Evolutionary conservation across 2,113 vertebrate genomes (phyloP).

Genomic region (Pedetes capensis): DNA sequence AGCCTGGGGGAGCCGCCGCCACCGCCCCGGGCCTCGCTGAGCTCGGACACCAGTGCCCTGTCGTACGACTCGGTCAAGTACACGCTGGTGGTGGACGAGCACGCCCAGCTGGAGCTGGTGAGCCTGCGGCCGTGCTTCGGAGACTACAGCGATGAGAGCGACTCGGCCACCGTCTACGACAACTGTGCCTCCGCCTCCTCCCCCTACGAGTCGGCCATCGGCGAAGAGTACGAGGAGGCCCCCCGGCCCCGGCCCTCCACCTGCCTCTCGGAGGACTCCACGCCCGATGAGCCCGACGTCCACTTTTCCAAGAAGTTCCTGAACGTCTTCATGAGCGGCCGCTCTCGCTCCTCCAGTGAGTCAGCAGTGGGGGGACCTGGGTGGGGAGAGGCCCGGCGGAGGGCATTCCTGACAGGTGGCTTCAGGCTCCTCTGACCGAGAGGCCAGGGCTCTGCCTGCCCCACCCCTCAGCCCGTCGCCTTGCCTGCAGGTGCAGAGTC

Average conservation of each 20-base stretch:
- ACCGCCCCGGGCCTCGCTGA: constrained; percentile 89
- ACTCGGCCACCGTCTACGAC: constrained; percentile 95
- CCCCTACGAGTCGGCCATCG: constrained; percentile 93
- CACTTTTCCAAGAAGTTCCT: constrained; percentile 98
- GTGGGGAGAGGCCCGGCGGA: neutral
- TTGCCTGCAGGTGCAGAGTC: constrained; percentile 90
- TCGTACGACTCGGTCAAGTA: constrained; percentile 98
- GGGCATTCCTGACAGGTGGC: neutral
- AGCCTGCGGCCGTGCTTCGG: constrained; percentile 95
- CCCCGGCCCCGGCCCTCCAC: constrained; percentile 88
- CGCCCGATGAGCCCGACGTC: constrained; percentile 91
- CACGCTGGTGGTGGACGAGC: constrained; percentile 96
- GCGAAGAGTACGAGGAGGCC: constrained; percentile 94
- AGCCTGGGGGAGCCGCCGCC: constrained; percentile 75
- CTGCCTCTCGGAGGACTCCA: constrained; percentile 93
- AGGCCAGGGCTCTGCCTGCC: neutral
- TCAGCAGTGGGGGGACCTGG: constrained; percentile 30
- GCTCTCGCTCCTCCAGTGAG: constrained; percentile 97
- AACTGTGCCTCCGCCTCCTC: constrained; percentile 96
- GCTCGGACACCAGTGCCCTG: constrained; percentile 94
- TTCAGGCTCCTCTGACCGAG: neutral
- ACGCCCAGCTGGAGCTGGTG: constrained; percentile 95
- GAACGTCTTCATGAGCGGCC: constrained; percentile 98
- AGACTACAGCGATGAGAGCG: constrained; percentile 96
- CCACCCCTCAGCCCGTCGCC: accelerated